phyloP scores from a whole-genome alignment of 2,797 vertebrate genomes.

The Lagorchestes hirsutus region DNA sequence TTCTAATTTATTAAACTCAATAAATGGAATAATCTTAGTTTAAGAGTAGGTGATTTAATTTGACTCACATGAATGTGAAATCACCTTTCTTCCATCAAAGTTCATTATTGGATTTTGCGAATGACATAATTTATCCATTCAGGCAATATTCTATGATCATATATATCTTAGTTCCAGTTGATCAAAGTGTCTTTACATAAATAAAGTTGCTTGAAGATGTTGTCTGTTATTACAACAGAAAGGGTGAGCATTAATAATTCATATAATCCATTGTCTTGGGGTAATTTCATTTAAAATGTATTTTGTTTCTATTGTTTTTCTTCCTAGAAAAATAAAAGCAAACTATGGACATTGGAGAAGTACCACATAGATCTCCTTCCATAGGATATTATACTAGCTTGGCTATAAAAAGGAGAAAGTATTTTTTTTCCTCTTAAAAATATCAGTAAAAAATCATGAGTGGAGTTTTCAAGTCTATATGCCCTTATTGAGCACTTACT shows the following conservation, averaged over 20 bases:
- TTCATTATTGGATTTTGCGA: constrained; percentile 23
- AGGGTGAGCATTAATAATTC: constrained; percentile 58
- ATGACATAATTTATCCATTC: neutral
- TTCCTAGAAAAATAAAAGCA: constrained; percentile 38
- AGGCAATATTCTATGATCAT: constrained; percentile 5
- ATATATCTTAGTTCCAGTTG: neutral
- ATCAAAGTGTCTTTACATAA: constrained; percentile 21
- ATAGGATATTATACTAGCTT: constrained; percentile 4
- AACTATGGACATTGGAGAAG: neutral
- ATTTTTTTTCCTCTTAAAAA: neutral
- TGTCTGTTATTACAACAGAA: constrained; percentile 39
- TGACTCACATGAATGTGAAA: constrained; percentile 27
- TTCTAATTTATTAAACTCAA: neutral
- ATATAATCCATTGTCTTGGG: constrained; percentile 24
- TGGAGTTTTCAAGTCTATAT: neutral
- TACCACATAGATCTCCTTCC: neutral
- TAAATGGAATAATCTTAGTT: neutral
- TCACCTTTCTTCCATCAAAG: constrained; percentile 7
- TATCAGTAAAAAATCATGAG: neutral
- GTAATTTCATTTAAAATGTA: constrained; percentile 46
- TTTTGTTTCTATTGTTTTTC: constrained; percentile 44
- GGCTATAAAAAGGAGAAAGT: neutral
- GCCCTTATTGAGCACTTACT: neutral
- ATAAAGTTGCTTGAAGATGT: constrained; percentile 30
- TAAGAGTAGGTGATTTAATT: constrained; percentile 47